Evolutionary conservation across 2,888 invertebrate genomes (phyloP), one percentile per base, ranked within the genome.

Genomic region (Monochamus alternatus): DNA sequence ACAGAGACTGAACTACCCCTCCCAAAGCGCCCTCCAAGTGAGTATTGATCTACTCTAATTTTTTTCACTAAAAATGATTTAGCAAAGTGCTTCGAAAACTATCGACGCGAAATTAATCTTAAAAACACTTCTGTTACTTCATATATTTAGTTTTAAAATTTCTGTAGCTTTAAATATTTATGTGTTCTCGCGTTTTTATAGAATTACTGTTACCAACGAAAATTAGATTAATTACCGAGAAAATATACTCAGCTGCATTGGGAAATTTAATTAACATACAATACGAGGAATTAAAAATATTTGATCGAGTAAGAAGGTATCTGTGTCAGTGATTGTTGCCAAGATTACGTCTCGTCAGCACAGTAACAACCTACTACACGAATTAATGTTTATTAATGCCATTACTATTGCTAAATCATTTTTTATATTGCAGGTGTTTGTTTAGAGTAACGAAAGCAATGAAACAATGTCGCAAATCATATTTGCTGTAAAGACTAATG

Each of bases 1-100:
- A 92, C 94, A 8, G 94, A 95, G 89, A 88, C 91, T 84, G 91
- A 94, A 86, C 92, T 95, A 74, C 95, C 95, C 10, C 90, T 95
- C 78, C 95, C 95, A 80, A 96, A 96, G 90, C 93, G 96, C 90
- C 95, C 95, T 83, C 92, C 94, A 84, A 94, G 96, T 96, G 90
- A 93, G 93, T 91, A 80, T 77, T 66, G 32, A 38, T 67, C 44
- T 55, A 5, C 22, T 51, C 32, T 22, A 8, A 4, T 43, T 68
- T 59, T 74, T 64, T 63, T 52, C 75, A 22, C 60, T 22, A 63
- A 71, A 63, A 63, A 69, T n/a, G 60, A 69, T 69, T 69, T 69
- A 44, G 47, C 71, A 63, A 62, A 30, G n/a, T 30, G 9, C 2
- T 8, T 12, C 31, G 1, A 9, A 22, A 22, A 22, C 22, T 22